Percentiles rank a stretch among this genome's conserved stretches.
These are phyloP conservation scores for Eulimnadia texana DNA, from an alignment of 1,140 invertebrate species.

Conservation along the genomic window DNA sequence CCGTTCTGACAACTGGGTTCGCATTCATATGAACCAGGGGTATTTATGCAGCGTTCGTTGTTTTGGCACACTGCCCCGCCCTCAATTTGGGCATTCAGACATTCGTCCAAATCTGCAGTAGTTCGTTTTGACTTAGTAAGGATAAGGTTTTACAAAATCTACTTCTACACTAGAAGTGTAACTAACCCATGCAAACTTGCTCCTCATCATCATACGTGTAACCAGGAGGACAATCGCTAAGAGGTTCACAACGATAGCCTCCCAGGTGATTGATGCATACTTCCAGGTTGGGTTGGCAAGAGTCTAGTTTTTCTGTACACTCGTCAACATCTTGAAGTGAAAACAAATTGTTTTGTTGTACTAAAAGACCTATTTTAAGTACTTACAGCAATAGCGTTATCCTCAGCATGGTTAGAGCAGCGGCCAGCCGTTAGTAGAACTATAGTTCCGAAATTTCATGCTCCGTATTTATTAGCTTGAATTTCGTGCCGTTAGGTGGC, in stretches of 20 bases:
- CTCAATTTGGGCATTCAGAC: conserved; percentile 21
- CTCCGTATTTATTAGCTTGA: too few relatives aligned
- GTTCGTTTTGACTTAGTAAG: background rate
- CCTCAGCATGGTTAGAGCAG: too few relatives aligned
- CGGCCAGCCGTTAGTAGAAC: too few relatives aligned
- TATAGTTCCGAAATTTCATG: too few relatives aligned
- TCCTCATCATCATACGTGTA: conserved; percentile 32
- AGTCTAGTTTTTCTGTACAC: conserved; percentile 30
- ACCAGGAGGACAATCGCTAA: conserved; percentile 45
- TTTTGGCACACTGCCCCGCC: conserved; percentile 26
- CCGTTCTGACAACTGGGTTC: conserved; percentile 7
- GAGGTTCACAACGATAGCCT: conserved; percentile 26
- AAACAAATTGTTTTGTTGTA: background rate
- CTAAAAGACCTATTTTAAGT: background rate
- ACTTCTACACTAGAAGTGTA: background rate
- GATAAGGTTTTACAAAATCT: background rate
- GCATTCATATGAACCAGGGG: conserved; percentile 21
- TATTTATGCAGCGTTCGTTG: conserved; percentile 23
- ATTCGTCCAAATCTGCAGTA: conserved; percentile 37
- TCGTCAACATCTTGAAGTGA: conserved; percentile 41
- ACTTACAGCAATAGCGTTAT: too few relatives aligned
- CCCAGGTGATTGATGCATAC: conserved; percentile 28
- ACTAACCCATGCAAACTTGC: conserved; percentile 16
- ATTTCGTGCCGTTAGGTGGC: too few relatives aligned
- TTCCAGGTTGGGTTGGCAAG: conserved; percentile 24